These are phyloP conservation scores for Loriculus beryllinus DNA, from an alignment of 2,797 vertebrate species.

Conservation along the genomic window DNA sequence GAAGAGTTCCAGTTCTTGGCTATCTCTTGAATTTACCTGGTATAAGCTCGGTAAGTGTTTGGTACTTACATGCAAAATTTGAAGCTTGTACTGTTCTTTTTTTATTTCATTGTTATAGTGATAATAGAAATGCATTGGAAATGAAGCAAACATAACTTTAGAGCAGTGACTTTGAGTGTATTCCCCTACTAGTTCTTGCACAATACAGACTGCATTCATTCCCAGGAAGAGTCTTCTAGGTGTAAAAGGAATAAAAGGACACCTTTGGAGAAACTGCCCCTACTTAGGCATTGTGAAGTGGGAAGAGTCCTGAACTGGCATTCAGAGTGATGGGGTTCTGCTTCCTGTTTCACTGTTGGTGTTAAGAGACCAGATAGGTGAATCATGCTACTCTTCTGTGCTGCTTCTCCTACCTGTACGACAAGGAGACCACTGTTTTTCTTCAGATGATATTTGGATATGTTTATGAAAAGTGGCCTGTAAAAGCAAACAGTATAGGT, in stretches of 20 bases:
- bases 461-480: background rate
- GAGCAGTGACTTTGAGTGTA: background rate
- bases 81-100: background rate
- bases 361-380: background rate
- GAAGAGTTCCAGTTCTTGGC: slow-evolving; percentile 93
- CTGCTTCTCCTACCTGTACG: background rate
- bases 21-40: slow-evolving; percentile 94
- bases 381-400: background rate
- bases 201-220: background rate
- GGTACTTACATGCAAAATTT: background rate
- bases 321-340: background rate
- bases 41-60: slow-evolving; percentile 90
- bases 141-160: background rate
- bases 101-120: background rate
- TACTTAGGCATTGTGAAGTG: rapidly evolving
- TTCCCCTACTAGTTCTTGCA: background rate
- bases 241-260: background rate
- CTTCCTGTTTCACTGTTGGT: background rate
- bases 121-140: background rate
- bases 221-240: background rate
- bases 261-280: background rate
- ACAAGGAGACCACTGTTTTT: background rate
- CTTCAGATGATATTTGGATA: background rate
- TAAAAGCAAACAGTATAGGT: background rate
- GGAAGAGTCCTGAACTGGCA: background rate